A percentile compares a stretch with the other conserved stretches of the same genome.
Conservation (phyloP, 2,888 invertebrate species). For the Ectemnius continuus region DNA sequence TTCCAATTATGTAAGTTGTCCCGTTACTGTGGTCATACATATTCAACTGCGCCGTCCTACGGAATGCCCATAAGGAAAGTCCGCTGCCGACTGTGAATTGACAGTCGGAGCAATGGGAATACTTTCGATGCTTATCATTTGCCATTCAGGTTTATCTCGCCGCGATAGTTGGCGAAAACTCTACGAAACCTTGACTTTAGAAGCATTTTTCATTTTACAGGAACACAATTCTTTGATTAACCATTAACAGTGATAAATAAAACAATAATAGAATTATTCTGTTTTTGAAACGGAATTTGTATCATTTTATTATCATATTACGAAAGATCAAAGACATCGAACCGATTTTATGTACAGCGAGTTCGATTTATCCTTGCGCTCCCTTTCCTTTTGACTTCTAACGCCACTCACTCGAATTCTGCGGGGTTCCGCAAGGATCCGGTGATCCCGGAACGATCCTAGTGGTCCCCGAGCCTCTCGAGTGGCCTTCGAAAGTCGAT, state of each 20-base stretch:
- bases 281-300: too few species aligned
- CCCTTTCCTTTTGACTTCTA: too few species aligned
- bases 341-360: too few species aligned
- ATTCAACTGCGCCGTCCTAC: not conserved
- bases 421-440: too few species aligned
- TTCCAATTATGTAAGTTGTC: not conserved
- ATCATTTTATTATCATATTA: not conserved
- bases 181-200: not conserved
- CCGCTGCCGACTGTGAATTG: not conserved
- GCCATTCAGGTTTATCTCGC: not conserved
- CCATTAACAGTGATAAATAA: too few species aligned
- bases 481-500: constrained; percentile 13
- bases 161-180: not conserved
- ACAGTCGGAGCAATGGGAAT: not conserved
- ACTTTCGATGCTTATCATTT: not conserved
- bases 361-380: not conserved
- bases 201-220: too few species aligned
- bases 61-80: constrained; percentile 3
- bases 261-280: too few species aligned
- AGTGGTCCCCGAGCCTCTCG: too few species aligned
- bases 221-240: too few species aligned
- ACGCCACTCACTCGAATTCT: too few species aligned
- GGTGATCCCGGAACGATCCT: too few species aligned
- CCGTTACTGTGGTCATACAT: not conserved
- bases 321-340: too few species aligned